Evolutionary conservation across 2,888 invertebrate genomes (phyloP), one percentile per base, ranked within the genome.

Genomic region (Clusia tigrina): DNA sequence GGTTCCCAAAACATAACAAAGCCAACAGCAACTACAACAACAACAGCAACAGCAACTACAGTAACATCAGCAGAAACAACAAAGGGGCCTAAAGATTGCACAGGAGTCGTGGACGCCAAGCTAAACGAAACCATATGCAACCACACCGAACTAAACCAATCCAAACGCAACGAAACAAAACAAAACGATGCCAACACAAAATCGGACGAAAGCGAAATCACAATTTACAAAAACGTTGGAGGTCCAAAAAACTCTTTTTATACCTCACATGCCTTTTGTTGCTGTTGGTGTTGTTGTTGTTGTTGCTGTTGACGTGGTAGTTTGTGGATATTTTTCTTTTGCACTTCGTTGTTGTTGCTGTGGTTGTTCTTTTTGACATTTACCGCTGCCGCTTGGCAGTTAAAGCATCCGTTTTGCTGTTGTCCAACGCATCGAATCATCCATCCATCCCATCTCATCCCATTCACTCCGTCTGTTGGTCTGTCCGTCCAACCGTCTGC

Each of bases 1-100:
- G 69, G 69, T 54, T 15, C 58, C 62, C 54, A 51, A 62, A 58
- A 62, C 77, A 76, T 76, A 74, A 78, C 77, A 74, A 76, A 77
- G 66, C 12, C 69, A 24, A 67, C 67, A 69, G 63, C 63, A 66
- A 70, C 52, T 61, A 46, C 58, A 58, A 64, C 51, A 54, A 26
- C 63, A 65, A 62, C 54, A 53, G 24, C 25, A 32, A 23, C n/a
- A n/a, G n/a, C n/a, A n/a, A 74, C 69, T 25, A 67, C 67, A 69
- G 63, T 63, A 66, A 70, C 52, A 63, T 46, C 58, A 58, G 64
- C 51, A 54, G 24, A 65, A 65, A 62, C 54, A 53, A 32, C 25
- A 32, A 23, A 48, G 12, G 18, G 9, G 42, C 23, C 56, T 54
- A 25, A 55, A 69, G 64, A 56, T 57, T 53, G 6, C 53, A 54